Evolutionary conservation across 2,797 vertebrate species (phyloP).

Genomic region (Rachycentron canadum): DNA sequence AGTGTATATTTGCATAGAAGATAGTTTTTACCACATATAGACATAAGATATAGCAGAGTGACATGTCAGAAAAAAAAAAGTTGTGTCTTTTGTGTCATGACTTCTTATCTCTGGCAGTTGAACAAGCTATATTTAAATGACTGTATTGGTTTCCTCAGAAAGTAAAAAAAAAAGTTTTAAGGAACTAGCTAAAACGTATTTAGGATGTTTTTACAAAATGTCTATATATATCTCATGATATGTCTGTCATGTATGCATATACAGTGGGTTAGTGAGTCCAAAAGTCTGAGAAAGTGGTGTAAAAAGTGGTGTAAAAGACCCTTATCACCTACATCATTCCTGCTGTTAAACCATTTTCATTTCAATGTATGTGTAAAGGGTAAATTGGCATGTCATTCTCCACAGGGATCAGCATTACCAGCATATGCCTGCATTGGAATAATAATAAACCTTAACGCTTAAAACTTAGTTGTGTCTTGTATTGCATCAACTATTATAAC

Average conservation of each 20-base stretch:
- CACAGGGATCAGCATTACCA: background rate
- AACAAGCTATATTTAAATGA: background rate
- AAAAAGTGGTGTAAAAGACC: background rate
- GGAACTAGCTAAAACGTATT: background rate
- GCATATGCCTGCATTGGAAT: slow-evolving; percentile 1
- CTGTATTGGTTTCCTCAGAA: background rate
- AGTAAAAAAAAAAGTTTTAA: background rate
- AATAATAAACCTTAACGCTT: background rate
- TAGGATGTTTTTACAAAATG: background rate
- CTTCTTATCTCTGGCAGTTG: background rate
- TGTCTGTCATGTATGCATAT: background rate
- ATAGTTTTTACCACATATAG: too few relatives aligned
- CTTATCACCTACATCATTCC: slow-evolving; percentile 6
- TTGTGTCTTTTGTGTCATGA: background rate
- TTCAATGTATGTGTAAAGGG: slow-evolving; percentile 4
- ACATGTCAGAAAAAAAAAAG: background rate
- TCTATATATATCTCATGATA: background rate
- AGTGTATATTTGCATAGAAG: too few relatives aligned
- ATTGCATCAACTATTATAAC: slow-evolving; percentile 21
- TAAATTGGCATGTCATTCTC: slow-evolving; percentile 24
- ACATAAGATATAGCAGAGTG: too few relatives aligned
- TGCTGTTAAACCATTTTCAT: slow-evolving; percentile 42
- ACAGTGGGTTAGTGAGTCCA: too few relatives aligned
- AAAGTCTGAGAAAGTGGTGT: too few relatives aligned
- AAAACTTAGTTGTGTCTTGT: background rate